A percentile compares a stretch with the other conserved stretches of the same genome.
Conservation (phyloP, 2,797 vertebrate species). For the Vipera latastei region DNA sequence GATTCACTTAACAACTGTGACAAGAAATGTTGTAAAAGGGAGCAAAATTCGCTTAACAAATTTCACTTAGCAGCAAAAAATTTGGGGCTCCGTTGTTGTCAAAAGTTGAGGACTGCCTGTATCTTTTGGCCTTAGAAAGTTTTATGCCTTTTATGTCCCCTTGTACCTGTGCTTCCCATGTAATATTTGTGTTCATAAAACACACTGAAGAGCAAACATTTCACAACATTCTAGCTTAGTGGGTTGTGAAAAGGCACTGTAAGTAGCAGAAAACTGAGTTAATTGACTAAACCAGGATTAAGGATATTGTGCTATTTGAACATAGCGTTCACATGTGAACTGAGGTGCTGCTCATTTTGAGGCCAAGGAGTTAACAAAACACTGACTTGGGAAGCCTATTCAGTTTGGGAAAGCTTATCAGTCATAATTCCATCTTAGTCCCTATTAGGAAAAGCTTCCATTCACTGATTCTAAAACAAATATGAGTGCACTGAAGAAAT, state of each 20-base stretch:
- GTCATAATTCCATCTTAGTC: neutral
- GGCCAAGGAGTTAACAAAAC: neutral
- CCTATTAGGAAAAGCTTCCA: neutral
- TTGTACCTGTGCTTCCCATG: neutral
- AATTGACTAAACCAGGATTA: neutral
- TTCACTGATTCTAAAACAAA: constrained; percentile 6
- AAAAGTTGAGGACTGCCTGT: too few relatives aligned
- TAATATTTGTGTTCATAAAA: neutral
- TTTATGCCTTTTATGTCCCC: too few relatives aligned
- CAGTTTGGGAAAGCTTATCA: neutral
- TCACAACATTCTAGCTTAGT: neutral
- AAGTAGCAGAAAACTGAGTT: neutral
- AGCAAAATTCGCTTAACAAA: too few relatives aligned
- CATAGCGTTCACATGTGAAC: neutral
- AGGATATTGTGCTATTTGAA: neutral
- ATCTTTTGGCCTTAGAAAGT: too few relatives aligned
- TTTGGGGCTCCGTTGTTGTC: too few relatives aligned
- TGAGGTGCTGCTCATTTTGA: neutral
- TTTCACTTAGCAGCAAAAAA: too few relatives aligned
- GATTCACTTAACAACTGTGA: too few relatives aligned
- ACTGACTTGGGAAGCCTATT: neutral
- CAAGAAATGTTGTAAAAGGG: too few relatives aligned
- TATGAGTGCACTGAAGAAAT: neutral
- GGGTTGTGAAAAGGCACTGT: neutral
- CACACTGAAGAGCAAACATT: neutral